These are phyloP conservation scores for Amblyopsis rosae DNA, from an alignment of 2,113 vertebrate species.

Conservation along the genomic window DNA sequence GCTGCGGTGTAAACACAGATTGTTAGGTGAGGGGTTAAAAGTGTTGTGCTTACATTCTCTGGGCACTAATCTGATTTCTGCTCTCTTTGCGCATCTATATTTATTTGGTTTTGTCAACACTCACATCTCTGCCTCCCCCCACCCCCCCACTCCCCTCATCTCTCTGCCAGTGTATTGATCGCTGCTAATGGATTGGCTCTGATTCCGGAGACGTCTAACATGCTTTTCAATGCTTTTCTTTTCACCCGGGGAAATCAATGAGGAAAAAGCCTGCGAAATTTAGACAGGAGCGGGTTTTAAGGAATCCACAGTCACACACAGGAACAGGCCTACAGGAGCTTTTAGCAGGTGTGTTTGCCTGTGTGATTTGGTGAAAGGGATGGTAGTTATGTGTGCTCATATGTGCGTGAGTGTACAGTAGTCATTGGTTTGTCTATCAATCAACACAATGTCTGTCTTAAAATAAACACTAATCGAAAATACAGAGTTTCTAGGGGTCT, in stretches of 20 bases:
- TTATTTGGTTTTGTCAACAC: slow-evolving; percentile 93
- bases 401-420: slow-evolving; percentile 6
- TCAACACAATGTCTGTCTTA: not conserved
- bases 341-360: slow-evolving; percentile 20
- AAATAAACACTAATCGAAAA: not conserved
- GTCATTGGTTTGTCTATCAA: not conserved
- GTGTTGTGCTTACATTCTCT: slow-evolving; percentile 87
- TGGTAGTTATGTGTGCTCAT: not conserved
- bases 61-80: slow-evolving; percentile 92
- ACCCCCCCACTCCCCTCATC: slow-evolving; percentile 51
- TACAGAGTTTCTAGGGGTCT: not conserved
- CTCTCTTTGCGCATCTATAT: slow-evolving; percentile 86
- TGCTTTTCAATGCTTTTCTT: slow-evolving; percentile 86
- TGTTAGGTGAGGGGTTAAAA: slow-evolving; percentile 90
- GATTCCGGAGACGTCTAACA: slow-evolving; percentile 88
- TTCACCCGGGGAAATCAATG: slow-evolving; percentile 90
- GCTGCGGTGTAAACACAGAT: slow-evolving; percentile 89
- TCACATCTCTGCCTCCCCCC: slow-evolving; percentile 75
- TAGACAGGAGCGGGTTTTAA: slow-evolving; percentile 84
- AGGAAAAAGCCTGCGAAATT: slow-evolving; percentile 83
- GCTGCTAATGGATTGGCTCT: slow-evolving; percentile 94
- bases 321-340: slow-evolving; percentile 34
- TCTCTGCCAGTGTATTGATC: slow-evolving; percentile 86
- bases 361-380: slow-evolving; percentile 10
- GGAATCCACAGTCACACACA: slow-evolving; percentile 71